phyloP scores from a whole-genome alignment of 1,140 invertebrate genomes.

The Zaprionus kolodkinae region DNA sequence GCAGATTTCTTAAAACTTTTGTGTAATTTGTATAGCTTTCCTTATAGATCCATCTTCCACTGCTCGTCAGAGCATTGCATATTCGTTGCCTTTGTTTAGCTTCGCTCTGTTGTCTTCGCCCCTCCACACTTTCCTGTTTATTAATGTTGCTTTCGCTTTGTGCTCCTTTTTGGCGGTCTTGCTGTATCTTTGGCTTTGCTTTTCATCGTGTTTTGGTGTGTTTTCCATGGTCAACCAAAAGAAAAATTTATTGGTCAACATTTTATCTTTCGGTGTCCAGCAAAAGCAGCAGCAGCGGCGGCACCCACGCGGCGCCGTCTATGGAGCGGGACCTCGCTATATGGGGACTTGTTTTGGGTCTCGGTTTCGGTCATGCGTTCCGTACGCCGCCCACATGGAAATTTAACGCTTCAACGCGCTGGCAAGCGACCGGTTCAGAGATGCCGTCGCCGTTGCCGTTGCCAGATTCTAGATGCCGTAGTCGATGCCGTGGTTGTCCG shows the following conservation, averaged over 20 bases:
- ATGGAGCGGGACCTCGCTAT: too few species aligned
- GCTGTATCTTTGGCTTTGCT: conserved; percentile 42
- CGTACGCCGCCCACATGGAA: conserved; percentile 66
- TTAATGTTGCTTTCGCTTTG: conserved; percentile 54
- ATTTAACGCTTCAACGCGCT: conserved; percentile 76
- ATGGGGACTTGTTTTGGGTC: conserved; percentile 60
- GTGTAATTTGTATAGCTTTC: background rate
- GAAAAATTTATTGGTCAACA: conserved; percentile 79
- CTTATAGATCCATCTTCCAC: background rate
- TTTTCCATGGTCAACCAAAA: conserved; percentile 65
- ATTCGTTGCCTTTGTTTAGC: conserved; percentile 32
- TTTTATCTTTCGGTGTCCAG: conserved; percentile 62
- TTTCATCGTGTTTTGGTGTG: conserved; percentile 26
- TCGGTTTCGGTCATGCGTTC: conserved; percentile 22
- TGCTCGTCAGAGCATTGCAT: conserved; percentile 36
- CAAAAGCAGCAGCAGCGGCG: conserved; percentile 11
- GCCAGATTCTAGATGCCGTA: conserved; percentile 33
- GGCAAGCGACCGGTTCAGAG: conserved; percentile 49
- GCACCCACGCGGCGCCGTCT: conserved; percentile 37
- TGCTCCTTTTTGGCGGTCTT: conserved; percentile 30
- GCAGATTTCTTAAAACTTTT: background rate
- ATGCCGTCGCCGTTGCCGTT: background rate
- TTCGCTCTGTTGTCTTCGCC: background rate
- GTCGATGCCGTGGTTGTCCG: background rate
- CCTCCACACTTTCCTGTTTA: conserved; percentile 42